Base-by-base conservation (phyloP, 2,888 invertebrate species). In the Linyphia triangularis region DNA sequence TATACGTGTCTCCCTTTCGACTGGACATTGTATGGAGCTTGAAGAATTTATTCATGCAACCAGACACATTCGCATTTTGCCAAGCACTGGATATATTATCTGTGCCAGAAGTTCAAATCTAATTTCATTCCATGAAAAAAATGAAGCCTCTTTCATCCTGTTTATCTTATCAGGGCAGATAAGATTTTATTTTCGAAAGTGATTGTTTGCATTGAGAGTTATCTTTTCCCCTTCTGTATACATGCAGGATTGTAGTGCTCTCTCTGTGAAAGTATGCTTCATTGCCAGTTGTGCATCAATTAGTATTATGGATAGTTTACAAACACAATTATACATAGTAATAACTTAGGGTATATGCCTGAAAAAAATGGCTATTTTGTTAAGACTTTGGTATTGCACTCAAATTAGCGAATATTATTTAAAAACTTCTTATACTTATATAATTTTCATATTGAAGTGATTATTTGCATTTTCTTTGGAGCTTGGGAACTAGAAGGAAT, bases 121-220 rank as follows among this genome's bases (percentile, higher is more conserved):
- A 72, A 40, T 59, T 24, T 5, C 10, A 59, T 78, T 61, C 43
- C 57, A 22, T 37, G 51, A 30, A 13, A 51, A n/a, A 51, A 43
- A 37, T 24, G 84, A 75, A 37, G 28, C 77, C 63, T 61, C 61
- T 40, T 61, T 63, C 61, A 13, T 61, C 28, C 26, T 7, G 16
- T 61, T 78, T 85, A 85, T 85, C 85, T 85, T 85, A 85, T 85
- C 85, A 30, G 13, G 1, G 59, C 16, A 67, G 67, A 37, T 22
- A 26, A 22, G 5, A 9, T 69, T 85, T 78, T 67, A 59, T 84
- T 77, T 77, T 84, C 13, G 51, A 51, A 22, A 40, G 43, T 30
- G 70, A 85, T 85, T 85, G 85, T 85, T 59, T 59, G 40, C 13
- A 61, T 67, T 19, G 7, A 30, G 33, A 67, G 19, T 67, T 67